Evolutionary conservation across 1,140 invertebrate genomes (phyloP), one percentile per base, ranked within the genome.

Genomic region (Sinella curviseta): DNA sequence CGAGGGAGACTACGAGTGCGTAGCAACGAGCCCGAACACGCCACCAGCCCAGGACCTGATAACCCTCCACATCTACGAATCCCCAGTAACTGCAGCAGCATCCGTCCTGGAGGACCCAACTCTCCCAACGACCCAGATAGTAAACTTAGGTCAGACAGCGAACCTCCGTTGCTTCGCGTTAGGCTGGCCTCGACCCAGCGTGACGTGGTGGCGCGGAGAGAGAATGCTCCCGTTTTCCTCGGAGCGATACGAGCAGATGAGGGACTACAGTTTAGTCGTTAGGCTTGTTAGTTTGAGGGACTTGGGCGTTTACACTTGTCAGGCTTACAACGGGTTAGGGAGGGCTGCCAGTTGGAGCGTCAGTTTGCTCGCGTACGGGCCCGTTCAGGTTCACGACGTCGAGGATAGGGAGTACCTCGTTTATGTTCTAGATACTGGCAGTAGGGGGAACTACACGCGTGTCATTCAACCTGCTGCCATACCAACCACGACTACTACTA

Each of bases 181-280:
- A 84, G 95, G 95, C 34, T 92, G 91, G 89, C 95, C 95, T 0
- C 86, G 89, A 55, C 95, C 95, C 0, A 87, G 89, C 26, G 92
- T 97, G 20, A 94, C 92, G 20, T 97, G 95, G 95, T 96, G 94
- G 93, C 90, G 91, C 60, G 92, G 93, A n/a, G 89, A 91, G 16
- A 90, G 92, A 85, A 90, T 95, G 84, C 85, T 91, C 16, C 93
- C 94, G 0, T 86, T 94, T 24, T 89, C 89, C 55, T 92, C 92
- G 54, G 87, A 90, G 1, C 88, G 90, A 26, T 95, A 92, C 82
- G 92, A 95, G 84, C 92, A 94, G 82, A 89, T 90, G 30, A 89
- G 90, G 26, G 93, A 95, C 84, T 91, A 90, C 85, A 91, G 92
- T 0, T 88, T 97, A 1, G 87, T 91, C 54, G 94, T 97, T 84